Base-by-base conservation (phyloP, 2,113 vertebrate genomes). In the Platysteira castanea region DNA sequence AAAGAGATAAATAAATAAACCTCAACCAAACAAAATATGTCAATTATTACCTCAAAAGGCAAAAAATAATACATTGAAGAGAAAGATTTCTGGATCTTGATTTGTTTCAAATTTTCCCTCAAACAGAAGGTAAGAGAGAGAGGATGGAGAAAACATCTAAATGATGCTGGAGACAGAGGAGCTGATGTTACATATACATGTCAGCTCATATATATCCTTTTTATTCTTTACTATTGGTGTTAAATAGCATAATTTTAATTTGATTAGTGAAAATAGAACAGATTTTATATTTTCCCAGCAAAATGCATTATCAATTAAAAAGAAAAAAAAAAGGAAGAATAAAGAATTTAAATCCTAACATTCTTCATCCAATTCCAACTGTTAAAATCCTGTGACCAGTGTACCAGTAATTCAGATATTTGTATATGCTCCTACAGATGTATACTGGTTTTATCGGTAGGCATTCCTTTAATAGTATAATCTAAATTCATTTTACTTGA, bases 401-500 rank as follows among this genome's bases (percentile, higher is more conserved):
- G 56, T 82, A 81, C 27, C 33, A 78, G 47, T 95, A 96, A 94
- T 91, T n/a, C 42, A 91, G 86, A 59, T 84, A 86, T 90, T 94
- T 97, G 50, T 95, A 60, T 63, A 71, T 39, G 49, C 18, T 90
- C 63, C 56, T 49, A 67, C 4, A 30, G 82, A 53, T 44, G 2
- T 84, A 39, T 85, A 53, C 60, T 86, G 24, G 7, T 84, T 97
- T 95, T 97, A 92, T 97, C 97, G 95, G 63, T 74, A 87, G 90
- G 37, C 27, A 28, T 96, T 97, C 79, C 68, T 89, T 75, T 95
- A 96, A 95, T 69, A 93, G 73, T 87, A 91, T 42, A 96, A 87
- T 88, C 67, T 75, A 93, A 97, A 97, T 94, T 59, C 65, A 96
- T 97, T 98, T 97, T 95, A 96, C 81, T 97, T 96, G 88, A 68